Conservation (phyloP, 53 echinoderm and acorn worm genomes). For the Paelopatides confundens region DNA sequence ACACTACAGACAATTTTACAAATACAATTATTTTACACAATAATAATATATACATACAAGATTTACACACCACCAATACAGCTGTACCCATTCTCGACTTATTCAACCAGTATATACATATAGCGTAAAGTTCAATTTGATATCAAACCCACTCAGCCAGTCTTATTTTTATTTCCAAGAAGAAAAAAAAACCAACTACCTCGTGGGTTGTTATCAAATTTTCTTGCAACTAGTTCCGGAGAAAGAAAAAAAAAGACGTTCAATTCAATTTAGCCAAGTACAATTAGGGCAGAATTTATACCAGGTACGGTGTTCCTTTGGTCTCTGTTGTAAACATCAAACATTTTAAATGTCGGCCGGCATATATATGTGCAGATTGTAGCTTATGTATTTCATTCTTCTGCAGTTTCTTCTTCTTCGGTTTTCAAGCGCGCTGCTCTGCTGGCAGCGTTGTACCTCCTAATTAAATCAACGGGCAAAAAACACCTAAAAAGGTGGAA, state of each 20-base stretch:
- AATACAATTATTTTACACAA: too few species aligned
- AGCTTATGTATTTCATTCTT: background rate
- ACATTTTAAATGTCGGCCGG: constrained; percentile 6
- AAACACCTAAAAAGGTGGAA: constrained; percentile 47
- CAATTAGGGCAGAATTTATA: constrained; percentile 35
- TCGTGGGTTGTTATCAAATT: constrained; percentile 45
- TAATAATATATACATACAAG: too few species aligned
- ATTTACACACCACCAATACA: too few species aligned
- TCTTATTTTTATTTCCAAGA: background rate
- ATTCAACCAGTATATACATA: too few species aligned
- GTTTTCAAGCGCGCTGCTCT: background rate
- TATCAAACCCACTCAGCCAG: background rate
- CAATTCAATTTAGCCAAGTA: constrained; percentile 34
- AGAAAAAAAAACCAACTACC: constrained; percentile 2
- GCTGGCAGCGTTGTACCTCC: constrained; percentile 10
- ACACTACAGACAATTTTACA: too few species aligned
- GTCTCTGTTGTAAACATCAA: constrained; percentile 3
- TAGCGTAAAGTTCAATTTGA: background rate
- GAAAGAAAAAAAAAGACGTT: background rate
- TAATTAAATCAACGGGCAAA: constrained; percentile 23
- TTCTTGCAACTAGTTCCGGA: constrained; percentile 42
- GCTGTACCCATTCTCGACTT: too few species aligned
- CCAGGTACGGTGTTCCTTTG: background rate
- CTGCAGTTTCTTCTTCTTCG: background rate
- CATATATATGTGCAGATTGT: background rate